Conservation (phyloP, 2,888 invertebrate species). For the Leucoma salicis region DNA sequence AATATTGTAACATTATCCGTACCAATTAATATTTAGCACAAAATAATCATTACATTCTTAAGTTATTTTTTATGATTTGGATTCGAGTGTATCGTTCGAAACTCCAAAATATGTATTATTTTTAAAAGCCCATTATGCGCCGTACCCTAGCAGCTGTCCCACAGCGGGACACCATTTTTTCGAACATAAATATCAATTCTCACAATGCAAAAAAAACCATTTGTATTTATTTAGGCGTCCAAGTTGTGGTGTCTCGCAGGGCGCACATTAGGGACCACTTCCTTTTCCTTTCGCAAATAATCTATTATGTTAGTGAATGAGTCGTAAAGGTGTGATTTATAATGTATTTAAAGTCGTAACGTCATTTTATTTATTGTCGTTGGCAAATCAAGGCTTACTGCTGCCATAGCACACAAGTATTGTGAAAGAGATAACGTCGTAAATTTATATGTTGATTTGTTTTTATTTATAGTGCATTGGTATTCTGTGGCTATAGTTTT, state of each 20-base stretch:
- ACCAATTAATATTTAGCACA: conserved; percentile 30
- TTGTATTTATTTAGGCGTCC: conserved; percentile 75
- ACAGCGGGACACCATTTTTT: conserved; percentile 69
- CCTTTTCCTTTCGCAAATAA: conserved; percentile 58
- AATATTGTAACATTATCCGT: conserved; percentile 29
- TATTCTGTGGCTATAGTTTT: no score
- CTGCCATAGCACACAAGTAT: conserved; percentile 14
- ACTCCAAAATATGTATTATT: conserved; percentile 43
- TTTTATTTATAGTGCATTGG: conserved; percentile 4
- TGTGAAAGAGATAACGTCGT: neutral
- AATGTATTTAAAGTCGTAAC: conserved; percentile 34
- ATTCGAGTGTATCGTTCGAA: conserved; percentile 38
- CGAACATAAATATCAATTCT: conserved; percentile 78
- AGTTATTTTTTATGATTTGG: conserved; percentile 33
- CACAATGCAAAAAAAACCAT: conserved; percentile 70
- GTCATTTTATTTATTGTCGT: conserved; percentile 34
- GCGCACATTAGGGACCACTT: conserved; percentile 52
- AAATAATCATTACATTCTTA: conserved; percentile 36
- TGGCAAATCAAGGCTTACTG: conserved; percentile 28
- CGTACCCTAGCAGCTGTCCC: conserved; percentile 55
- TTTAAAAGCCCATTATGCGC: conserved; percentile 47
- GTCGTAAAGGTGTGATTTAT: conserved; percentile 48
- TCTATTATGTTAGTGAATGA: conserved; percentile 49
- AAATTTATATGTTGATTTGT: conserved; percentile 8
- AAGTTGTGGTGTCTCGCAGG: conserved; percentile 50